These are phyloP conservation scores for Penaeus vannamei DNA, from an alignment of 1,140 invertebrate species.

Conservation along the genomic window DNA sequence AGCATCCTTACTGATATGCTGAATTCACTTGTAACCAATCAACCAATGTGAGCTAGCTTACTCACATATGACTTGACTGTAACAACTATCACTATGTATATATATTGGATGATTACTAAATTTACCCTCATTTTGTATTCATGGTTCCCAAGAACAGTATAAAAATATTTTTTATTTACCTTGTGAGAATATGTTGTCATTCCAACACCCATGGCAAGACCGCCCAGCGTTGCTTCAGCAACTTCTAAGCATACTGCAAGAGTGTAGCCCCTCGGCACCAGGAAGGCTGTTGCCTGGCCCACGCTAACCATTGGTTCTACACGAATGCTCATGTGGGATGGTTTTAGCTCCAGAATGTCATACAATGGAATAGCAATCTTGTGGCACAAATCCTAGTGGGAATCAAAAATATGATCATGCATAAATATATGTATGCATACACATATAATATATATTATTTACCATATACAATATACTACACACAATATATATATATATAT, in stretches of 20 bases:
- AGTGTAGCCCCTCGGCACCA: conserved; percentile 75
- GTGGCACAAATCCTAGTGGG: conserved; percentile 75
- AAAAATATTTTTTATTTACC: conserved; percentile 56
- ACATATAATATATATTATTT: not conserved
- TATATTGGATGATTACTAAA: not conserved
- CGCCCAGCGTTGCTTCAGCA: conserved; percentile 75
- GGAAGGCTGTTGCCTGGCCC: conserved; percentile 74
- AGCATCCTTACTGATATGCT: too few species aligned
- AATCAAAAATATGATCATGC: conserved; percentile 13
- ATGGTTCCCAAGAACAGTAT: not conserved
- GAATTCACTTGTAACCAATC: too few species aligned
- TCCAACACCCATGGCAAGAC: conserved; percentile 76
- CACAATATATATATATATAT: too few species aligned
- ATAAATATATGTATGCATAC: not conserved
- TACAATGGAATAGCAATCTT: conserved; percentile 77
- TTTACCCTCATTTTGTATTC: not conserved
- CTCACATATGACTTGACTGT: too few species aligned
- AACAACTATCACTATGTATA: too few species aligned
- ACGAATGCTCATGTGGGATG: conserved; percentile 73
- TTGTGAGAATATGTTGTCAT: conserved; percentile 74
- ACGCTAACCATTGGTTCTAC: conserved; percentile 76
- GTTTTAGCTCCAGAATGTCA: conserved; percentile 74
- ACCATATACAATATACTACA: not conserved
- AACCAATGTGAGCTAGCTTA: too few species aligned
- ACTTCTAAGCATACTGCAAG: conserved; percentile 77